Evolutionary conservation across 2,888 invertebrate genomes (phyloP).

Genomic region (Tyria jacobaeae): DNA sequence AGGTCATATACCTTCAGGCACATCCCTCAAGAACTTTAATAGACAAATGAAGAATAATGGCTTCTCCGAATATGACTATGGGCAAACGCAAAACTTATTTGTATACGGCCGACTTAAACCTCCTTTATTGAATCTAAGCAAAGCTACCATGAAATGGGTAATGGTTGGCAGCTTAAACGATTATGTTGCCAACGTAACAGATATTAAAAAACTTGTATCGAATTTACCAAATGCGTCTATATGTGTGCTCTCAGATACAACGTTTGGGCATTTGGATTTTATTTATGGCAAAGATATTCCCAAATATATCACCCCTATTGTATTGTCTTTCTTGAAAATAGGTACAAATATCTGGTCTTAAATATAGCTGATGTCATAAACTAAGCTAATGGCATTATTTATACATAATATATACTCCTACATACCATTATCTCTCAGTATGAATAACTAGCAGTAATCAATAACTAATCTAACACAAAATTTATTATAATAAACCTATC

Average conservation of each 20-base stretch:
- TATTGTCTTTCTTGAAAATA: conserved; percentile 41
- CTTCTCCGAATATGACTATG: conserved; percentile 53
- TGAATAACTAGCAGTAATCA: too few species aligned
- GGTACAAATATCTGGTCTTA: conserved; percentile 40
- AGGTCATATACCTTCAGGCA: conserved; percentile 55
- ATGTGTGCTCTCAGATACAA: conserved; percentile 52
- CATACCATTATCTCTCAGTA: too few species aligned
- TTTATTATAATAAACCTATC: not conserved
- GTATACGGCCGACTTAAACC: conserved; percentile 43
- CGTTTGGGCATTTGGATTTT: conserved; percentile 58
- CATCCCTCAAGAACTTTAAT: conserved; percentile 51
- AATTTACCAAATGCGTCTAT: conserved; percentile 36
- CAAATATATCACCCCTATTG: conserved; percentile 49
- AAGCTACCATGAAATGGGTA: conserved; percentile 44
- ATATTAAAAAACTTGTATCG: conserved; percentile 38
- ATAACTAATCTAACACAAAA: too few species aligned
- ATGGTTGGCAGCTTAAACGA: conserved; percentile 52
- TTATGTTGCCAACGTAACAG: conserved; percentile 47
- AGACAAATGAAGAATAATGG: conserved; percentile 50
- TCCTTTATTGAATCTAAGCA: conserved; percentile 46
- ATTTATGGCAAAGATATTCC: conserved; percentile 53
- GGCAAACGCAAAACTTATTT: conserved; percentile 34
- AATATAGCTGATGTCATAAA: conserved; percentile 22
- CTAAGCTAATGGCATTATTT: not conserved
- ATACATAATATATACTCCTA: not conserved